Conservation (phyloP, 2,113 vertebrate genomes). For the Gadus macrocephalus region DNA sequence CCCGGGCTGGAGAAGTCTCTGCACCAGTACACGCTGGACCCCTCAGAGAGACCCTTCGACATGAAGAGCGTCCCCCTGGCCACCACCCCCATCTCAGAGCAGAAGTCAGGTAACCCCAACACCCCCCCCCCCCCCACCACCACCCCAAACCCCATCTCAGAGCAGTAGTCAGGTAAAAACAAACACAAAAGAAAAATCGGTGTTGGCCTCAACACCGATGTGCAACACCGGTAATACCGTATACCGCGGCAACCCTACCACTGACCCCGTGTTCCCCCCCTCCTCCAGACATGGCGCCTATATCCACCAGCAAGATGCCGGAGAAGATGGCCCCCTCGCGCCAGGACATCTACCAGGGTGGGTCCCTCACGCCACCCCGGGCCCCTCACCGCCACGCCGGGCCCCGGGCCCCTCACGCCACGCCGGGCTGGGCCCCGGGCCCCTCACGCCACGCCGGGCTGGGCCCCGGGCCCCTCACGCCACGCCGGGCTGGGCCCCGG, state of each 20-base stretch:
- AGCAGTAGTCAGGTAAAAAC: slow-evolving; percentile 93
- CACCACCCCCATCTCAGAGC: slow-evolving; percentile 81
- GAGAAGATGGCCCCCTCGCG: slow-evolving; percentile 90
- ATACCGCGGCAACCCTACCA: too few species aligned
- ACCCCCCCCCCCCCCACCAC: slow-evolving; percentile 32
- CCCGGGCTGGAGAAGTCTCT: slow-evolving; percentile 95
- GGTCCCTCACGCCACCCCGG: background rate
- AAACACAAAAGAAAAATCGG: too few species aligned
- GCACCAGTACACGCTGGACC: slow-evolving; percentile 92
- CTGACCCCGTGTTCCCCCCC: background rate
- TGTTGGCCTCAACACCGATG: too few species aligned
- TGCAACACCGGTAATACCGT: too few species aligned
- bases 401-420: too few species aligned
- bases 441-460: too few species aligned
- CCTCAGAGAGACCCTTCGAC: slow-evolving; percentile 92
- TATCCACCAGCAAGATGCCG: slow-evolving; percentile 81
- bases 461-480: too few species aligned
- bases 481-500: too few species aligned
- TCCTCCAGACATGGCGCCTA: slow-evolving; percentile 78
- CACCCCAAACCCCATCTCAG: slow-evolving; percentile 64
- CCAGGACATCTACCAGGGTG: slow-evolving; percentile 97
- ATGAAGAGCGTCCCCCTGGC: slow-evolving; percentile 90
- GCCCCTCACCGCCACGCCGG: too few species aligned
- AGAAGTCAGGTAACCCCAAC: slow-evolving; percentile 81
- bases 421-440: too few species aligned